Base-by-base conservation (phyloP, 2,888 invertebrate genomes). In the Phymatocera aterrima region DNA sequence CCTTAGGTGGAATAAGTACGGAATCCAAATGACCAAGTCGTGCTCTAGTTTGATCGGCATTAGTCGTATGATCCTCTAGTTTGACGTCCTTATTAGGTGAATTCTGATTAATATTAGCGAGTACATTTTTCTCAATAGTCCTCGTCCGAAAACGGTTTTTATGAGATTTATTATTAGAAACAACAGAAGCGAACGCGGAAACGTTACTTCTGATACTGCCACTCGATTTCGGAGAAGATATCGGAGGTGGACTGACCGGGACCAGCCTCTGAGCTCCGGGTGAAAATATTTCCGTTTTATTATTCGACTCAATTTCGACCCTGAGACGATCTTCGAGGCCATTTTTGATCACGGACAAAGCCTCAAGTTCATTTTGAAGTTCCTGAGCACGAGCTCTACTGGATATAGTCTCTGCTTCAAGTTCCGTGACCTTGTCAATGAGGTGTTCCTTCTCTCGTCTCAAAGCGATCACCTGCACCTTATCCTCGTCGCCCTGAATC, bases 391-490 rank as follows among this genome's bases (percentile, higher is more conserved):
- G 93, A 5, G 94, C 93, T 74, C 94, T 91, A 64, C 94, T 93
- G 70, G 95, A 93, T 82, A 94, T 91, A 31, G 94, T 94, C 87
- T 95, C 95, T 3, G 95, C 95, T 88, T 96, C 96, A 91, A 96
- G 93, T 88, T 95, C 94, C n/a, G 95, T 94, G 78, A 95, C 92
- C 83, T 95, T 94, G 82, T 95, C 94, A 81, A 96, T 91, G 81
- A 97, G 90, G 18, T 94, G 93, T 88, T 97, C 96, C 64, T 96
- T 93, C 87, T 97, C 97, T 81, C 93, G 92, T 24, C 95, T 93
- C 82, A 96, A 90, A 72, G 92, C 91, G 54, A 93, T 92, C 78
- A 95, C 91, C 87, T 95, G 94, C 90, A 90, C 81, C 77, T 90
- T 88, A 15, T 80, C 84, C 15, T 80, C 84, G 86, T 51, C 86